phyloP scores from a whole-genome alignment of 1,140 invertebrate species.

The Procambarus clarkii region DNA sequence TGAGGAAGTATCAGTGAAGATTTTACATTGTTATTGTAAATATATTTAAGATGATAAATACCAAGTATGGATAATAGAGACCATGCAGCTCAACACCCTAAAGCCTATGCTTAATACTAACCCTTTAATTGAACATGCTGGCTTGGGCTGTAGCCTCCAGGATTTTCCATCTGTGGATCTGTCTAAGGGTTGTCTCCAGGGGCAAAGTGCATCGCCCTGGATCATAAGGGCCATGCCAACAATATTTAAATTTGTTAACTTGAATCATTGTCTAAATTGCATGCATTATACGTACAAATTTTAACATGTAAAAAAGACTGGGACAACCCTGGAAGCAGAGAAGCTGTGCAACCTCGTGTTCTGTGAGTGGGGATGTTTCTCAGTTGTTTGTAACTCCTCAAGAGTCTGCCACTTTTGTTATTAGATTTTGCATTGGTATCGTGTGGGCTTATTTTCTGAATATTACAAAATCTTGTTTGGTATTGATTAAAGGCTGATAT shows the following conservation, averaged over 20 bases:
- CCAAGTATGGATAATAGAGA: neutral
- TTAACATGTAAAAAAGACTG: neutral
- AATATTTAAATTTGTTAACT: neutral
- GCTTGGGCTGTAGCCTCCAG: slow-evolving; percentile 28
- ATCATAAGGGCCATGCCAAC: neutral
- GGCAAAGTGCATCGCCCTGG: neutral
- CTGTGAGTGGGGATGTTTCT: neutral
- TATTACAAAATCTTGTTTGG: slow-evolving; percentile 14
- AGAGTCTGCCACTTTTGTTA: neutral
- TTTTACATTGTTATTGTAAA: neutral
- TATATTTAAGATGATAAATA: neutral
- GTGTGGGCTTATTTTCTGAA: slow-evolving; percentile 17
- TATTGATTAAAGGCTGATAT: slow-evolving; percentile 24
- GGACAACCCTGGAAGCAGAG: slow-evolving; percentile 23
- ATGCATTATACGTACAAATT: too few relatives aligned
- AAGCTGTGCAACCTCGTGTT: neutral
- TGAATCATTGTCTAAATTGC: neutral
- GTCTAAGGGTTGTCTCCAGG: slow-evolving; percentile 38
- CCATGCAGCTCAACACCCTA: slow-evolving; percentile 49
- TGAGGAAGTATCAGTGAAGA: neutral
- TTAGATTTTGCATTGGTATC: slow-evolving; percentile 23
- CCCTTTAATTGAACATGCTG: slow-evolving; percentile 17
- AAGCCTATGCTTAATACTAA: slow-evolving; percentile 38
- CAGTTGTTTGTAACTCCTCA: neutral
- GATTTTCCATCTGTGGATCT: slow-evolving; percentile 5